A percentile compares a stretch with the other conserved stretches of the same genome.
Evolutionary conservation across 2,113 vertebrate species (phyloP).

Genomic region (Lichenostomus cassidix): DNA sequence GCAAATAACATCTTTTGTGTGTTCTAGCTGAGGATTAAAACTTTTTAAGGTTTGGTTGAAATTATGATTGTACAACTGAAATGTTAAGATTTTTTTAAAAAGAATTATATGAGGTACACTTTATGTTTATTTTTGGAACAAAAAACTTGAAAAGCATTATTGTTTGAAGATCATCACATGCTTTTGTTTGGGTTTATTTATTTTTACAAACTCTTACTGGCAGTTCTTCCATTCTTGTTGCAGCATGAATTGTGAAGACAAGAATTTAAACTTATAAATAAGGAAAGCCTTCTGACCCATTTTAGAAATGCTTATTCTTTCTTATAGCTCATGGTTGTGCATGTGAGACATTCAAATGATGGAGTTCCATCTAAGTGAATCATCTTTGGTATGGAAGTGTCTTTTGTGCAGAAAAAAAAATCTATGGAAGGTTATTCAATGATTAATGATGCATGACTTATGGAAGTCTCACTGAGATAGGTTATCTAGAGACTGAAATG

Average conservation of each 20-base stretch:
- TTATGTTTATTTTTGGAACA: not conserved
- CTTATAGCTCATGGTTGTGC: not conserved
- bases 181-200: not conserved
- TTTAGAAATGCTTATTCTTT: not conserved
- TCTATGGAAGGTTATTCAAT: not conserved
- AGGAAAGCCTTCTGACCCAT: fast-evolving
- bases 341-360: not conserved
- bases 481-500: not conserved
- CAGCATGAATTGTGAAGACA: not conserved
- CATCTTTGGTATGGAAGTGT: not conserved
- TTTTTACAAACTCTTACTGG: not conserved
- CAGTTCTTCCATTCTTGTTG: not conserved
- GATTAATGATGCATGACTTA: not conserved
- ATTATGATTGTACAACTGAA: not conserved
- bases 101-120: not conserved
- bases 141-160: not conserved
- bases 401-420: not conserved
- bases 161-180: not conserved
- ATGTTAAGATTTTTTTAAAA: not conserved
- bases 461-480: not conserved
- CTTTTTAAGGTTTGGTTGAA: not conserved
- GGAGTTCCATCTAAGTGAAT: not conserved
- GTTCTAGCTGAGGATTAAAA: not conserved
- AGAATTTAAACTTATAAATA: not conserved
- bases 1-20: not conserved